Conservation (phyloP, 2,113 vertebrate genomes). For the Pomatostomus ruficeps region DNA sequence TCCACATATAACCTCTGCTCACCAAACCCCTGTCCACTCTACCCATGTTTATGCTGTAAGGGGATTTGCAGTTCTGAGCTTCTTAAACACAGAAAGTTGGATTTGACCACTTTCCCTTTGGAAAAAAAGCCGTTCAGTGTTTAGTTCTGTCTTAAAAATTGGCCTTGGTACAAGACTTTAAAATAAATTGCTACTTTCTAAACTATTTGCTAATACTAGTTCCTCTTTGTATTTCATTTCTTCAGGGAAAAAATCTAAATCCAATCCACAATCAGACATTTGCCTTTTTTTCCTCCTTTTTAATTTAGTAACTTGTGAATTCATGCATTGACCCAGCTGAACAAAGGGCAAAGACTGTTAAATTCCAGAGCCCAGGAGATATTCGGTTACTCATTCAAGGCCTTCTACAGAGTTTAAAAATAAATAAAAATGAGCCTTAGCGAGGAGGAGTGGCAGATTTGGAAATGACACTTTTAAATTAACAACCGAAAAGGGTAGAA, state of each 20-base stretch:
- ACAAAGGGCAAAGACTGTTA: conserved; percentile 43
- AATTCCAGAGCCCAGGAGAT: conserved; percentile 56
- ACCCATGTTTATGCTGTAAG: fast-evolving
- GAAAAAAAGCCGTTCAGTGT: not conserved
- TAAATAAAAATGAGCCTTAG: not conserved
- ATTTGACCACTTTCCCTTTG: not conserved
- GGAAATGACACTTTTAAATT: conserved; percentile 12
- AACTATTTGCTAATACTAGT: not conserved
- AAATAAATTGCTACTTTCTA: not conserved
- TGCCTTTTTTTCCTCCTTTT: not conserved
- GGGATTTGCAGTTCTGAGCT: not conserved
- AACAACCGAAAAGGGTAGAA: not conserved
- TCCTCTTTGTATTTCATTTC: not conserved
- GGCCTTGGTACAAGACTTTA: not conserved
- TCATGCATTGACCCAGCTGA: conserved; percentile 21
- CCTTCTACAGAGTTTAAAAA: not conserved
- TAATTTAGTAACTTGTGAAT: conserved; percentile 53
- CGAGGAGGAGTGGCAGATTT: not conserved
- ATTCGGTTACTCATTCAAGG: conserved; percentile 40
- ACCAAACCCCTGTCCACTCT: not conserved
- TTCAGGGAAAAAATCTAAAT: not conserved
- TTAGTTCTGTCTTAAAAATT: not conserved
- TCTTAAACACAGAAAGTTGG: not conserved
- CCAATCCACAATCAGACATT: not conserved
- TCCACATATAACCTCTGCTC: not conserved